Base-by-base conservation (phyloP, 1,140 invertebrate species). In the Epicauta chinensis region DNA sequence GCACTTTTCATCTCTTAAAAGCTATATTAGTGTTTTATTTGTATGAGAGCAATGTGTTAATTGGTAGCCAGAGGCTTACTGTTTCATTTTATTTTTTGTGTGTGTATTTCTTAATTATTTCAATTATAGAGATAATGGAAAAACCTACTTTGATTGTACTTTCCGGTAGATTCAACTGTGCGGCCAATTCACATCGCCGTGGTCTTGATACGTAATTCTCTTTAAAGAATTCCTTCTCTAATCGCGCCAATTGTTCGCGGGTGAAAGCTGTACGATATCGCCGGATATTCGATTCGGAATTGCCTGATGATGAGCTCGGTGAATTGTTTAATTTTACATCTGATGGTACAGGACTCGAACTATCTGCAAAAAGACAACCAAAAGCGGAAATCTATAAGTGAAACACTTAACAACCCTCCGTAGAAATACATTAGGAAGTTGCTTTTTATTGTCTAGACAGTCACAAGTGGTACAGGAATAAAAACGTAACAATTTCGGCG, bases 191-290 rank as follows among this genome's bases (percentile, higher is more conserved):
- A 68, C 93, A 95, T 52, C 97, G 75, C 52, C 92, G 80, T 0
- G 95, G 95, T 39, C 96, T 75, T 1, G 91, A 97, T 0, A 99
- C 94, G 70, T 99, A 99, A 71, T 98, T 98, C 73, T 99, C 97
- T 63, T 92, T 87, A 64, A 83, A 81, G 70, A 99, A 99, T 70
- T 99, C 97, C 63, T 95, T 93, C 72, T 99, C 97, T n/a, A 99
- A 73, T 32, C 92, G 77, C 0, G 79, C 81, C 13, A 99, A 74
- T 71, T 99, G 97, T 66, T 99, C 96, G 16, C 94, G 77, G 1
- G 93, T 96, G 73, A 99, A 99, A 0, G 97, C 97, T 0, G 97
- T 99, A 16, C 97, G 77, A 67, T 99, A 99, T 39, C 97, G 78
- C 47, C 96, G 80, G 45, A 92, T 84, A 46, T 81, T 83, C 12